Percentiles rank a stretch among this genome's conserved stretches.
phyloP scores from a whole-genome alignment of 2,113 vertebrate species.

The Rhineura floridana region DNA sequence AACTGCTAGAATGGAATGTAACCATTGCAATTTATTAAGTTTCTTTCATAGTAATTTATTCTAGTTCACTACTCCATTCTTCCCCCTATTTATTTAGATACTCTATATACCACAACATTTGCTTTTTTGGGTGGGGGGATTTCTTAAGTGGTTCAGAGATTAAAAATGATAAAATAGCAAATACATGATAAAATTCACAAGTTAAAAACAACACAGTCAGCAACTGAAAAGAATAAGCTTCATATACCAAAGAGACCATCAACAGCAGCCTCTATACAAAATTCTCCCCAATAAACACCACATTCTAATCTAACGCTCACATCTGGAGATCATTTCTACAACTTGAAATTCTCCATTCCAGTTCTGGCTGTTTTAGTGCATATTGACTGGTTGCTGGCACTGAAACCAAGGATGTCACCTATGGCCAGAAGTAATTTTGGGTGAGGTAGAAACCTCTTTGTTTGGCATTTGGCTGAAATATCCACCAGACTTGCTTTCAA shows the following conservation, averaged over 20 bases:
- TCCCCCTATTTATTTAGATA: background rate
- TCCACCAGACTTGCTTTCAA: background rate
- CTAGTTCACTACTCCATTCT: background rate
- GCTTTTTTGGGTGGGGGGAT: too few species aligned
- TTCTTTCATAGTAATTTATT: slow-evolving; percentile 5
- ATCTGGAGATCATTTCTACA: slow-evolving; percentile 1
- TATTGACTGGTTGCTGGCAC: slow-evolving; percentile 17
- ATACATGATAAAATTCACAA: too few species aligned
- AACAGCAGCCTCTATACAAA: background rate
- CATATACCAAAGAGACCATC: background rate
- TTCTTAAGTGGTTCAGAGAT: too few species aligned
- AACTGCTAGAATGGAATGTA: background rate
- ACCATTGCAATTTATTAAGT: background rate
- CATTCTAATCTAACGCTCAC: slow-evolving; percentile 30
- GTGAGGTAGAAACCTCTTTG: slow-evolving; percentile 7
- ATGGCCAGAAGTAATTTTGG: slow-evolving; percentile 18
- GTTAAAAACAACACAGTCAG: too few species aligned
- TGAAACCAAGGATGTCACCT: slow-evolving; percentile 6
- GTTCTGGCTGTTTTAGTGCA: slow-evolving; percentile 31
- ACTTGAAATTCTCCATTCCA: slow-evolving; percentile 36
- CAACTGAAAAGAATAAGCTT: too few species aligned
- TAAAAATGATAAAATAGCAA: too few species aligned
- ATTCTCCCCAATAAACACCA: background rate
- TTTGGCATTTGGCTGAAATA: background rate
- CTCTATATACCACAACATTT: too few species aligned